Evolutionary conservation across 2,113 vertebrate species (phyloP).

Genomic region (Furnarius figulus): DNA sequence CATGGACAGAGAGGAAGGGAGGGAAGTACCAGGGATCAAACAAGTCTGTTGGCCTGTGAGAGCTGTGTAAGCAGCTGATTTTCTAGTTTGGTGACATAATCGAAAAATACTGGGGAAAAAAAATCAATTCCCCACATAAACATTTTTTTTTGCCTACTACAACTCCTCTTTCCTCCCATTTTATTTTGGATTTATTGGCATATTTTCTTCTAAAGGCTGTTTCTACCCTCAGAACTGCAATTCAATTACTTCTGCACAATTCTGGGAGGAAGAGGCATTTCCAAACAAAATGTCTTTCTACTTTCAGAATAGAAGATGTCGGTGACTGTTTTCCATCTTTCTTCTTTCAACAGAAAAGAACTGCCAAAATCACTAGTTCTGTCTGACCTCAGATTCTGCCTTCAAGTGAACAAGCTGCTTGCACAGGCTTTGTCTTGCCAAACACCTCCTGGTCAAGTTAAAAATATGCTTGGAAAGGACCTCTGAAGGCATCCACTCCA

Average conservation of each 20-base stretch:
- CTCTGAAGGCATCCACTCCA: background rate
- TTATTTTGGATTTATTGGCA: background rate
- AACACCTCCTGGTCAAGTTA: background rate
- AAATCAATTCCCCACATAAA: background rate
- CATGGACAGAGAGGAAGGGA: background rate
- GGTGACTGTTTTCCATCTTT: background rate
- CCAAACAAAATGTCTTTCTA: background rate
- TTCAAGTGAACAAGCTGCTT: background rate
- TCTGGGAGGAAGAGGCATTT: background rate
- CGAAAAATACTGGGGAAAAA: background rate
- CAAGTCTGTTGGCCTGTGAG: background rate
- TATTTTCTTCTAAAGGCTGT: background rate
- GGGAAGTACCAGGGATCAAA: background rate
- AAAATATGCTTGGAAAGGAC: background rate
- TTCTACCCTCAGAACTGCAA: background rate
- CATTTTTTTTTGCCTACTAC: background rate
- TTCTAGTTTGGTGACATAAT: background rate
- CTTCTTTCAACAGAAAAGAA: background rate
- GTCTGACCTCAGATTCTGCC: background rate
- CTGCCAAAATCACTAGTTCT: background rate
- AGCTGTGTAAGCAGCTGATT: background rate
- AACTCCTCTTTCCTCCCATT: background rate
- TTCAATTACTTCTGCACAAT: background rate
- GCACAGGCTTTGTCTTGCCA: background rate
- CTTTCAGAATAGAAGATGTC: background rate